Conservation (phyloP, 2,888 invertebrate species). For the Temnothorax ravouxi region DNA sequence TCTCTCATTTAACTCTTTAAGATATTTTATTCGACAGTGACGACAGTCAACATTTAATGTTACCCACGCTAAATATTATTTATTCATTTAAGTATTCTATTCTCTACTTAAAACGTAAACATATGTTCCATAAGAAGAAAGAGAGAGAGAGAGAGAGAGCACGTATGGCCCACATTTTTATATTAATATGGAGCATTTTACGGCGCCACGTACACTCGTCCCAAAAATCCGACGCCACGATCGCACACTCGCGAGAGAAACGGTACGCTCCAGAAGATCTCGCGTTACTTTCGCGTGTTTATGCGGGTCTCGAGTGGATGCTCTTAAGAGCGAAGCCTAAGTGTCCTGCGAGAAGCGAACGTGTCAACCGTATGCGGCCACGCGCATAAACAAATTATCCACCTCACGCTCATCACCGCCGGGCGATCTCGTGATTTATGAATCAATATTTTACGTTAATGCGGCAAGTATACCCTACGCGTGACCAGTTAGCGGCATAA, state of each 20-base stretch:
- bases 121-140: background rate
- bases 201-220: background rate
- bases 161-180: background rate
- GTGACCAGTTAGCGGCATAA: constrained; percentile 16
- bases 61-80: background rate
- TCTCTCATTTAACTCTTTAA: background rate
- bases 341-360: constrained; percentile 41
- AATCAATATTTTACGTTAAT: constrained; percentile 24
- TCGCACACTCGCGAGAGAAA: constrained; percentile 11
- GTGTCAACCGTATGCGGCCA: background rate
- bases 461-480: constrained; percentile 20
- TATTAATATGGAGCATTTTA: background rate
- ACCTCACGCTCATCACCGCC: background rate
- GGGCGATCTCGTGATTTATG: constrained; percentile 47
- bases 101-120: background rate
- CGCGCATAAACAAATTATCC: constrained; percentile 40
- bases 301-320: constrained; percentile 71
- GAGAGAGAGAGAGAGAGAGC: background rate
- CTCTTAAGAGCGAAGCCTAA: constrained; percentile 71
- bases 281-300: constrained; percentile 75
- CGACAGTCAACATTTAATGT: background rate
- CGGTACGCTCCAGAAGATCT: constrained; percentile 60
- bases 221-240: background rate
- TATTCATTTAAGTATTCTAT: background rate
- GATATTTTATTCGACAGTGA: background rate